Conservation (phyloP, 1,140 invertebrate genomes). For the Drosophila ambigua region DNA sequence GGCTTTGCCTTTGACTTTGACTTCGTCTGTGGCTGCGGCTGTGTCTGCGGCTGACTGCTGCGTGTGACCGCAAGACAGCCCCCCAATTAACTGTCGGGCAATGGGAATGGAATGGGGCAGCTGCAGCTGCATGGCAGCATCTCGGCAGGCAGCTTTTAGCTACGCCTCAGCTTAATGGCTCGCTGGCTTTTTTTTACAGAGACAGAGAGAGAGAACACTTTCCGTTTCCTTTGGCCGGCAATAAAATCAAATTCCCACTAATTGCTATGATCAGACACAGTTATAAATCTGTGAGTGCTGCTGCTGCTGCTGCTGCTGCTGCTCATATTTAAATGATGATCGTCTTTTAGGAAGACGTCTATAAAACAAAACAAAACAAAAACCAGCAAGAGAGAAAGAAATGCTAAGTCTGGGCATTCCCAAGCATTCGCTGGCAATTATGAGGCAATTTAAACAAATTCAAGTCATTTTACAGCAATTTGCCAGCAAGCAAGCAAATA, state of each 20-base stretch:
- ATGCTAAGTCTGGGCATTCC: slow-evolving; percentile 25
- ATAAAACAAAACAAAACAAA: neutral
- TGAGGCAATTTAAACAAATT: slow-evolving; percentile 71
- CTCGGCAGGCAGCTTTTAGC: slow-evolving; percentile 28
- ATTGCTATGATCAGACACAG: slow-evolving; percentile 83
- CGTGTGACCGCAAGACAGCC: slow-evolving; percentile 70
- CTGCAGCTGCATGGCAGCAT: slow-evolving; percentile 45
- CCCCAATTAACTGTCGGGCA: slow-evolving; percentile 71
- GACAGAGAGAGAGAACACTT: slow-evolving; percentile 50
- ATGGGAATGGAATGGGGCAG: slow-evolving; percentile 35
- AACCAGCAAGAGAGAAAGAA: slow-evolving; percentile 7
- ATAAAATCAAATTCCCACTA: slow-evolving; percentile 83
- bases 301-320: slow-evolving; percentile 11
- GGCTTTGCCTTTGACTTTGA: slow-evolving; percentile 29
- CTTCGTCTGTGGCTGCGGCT: slow-evolving; percentile 32
- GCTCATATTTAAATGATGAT: slow-evolving; percentile 51
- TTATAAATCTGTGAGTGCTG: slow-evolving; percentile 77
- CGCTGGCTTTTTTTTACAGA: neutral
- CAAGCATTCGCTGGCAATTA: slow-evolving; percentile 58
- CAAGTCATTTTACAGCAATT: slow-evolving; percentile 37
- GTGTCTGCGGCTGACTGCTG: slow-evolving; percentile 51
- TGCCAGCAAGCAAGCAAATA: neutral
- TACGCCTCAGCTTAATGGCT: slow-evolving; percentile 37
- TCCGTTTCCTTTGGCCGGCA: slow-evolving; percentile 60
- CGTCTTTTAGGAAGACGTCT: neutral